Base-by-base conservation (phyloP, 2,888 invertebrate species). In the Exephanes ischioxanthus region DNA sequence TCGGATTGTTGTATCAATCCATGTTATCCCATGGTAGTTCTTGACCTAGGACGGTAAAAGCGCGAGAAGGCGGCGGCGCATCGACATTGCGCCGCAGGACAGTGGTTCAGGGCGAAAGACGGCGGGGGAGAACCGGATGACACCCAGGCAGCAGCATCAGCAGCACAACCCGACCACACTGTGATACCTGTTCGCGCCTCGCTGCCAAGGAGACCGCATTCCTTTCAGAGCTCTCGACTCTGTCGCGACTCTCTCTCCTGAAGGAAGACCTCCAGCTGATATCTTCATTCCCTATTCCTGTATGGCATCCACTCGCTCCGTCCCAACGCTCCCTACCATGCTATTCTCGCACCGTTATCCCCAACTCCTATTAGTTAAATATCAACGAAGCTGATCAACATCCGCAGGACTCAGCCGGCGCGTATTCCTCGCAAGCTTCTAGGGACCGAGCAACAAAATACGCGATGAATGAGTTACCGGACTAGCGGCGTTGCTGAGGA, bases 61-160 rank as follows among this genome's bases (percentile, higher is more conserved):
- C 11, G 26, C 16, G 61, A 68, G 37, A 68, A 84, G 73, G 51
- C 73, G 55, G 45, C 19, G 48, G n/a, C 51, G 66, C 14, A 68
- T 66, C 72, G 66, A 41, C 26, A 66, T 63, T 63, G 45, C 48
- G 45, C 55, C 66, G 19, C 70, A 63, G 75, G 66, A 19, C n/a
- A 66, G 61, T 30, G 63, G 71, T 14, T 1, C 33, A 71, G 22
- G 45, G 16, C 61, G 55, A 37, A 30, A 41, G 48, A 71, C 70
- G 41, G 58, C 80, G 78, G 77, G 76, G 66, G 85, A 86, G 81
- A 85, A 87, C 86, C 84, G 84, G 84, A 86, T 76, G 86, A 87
- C 88, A 86, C 83, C 70, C 80, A 82, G 81, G 83, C 86, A 71
- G 76, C 53, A 63, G 33, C 80, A 81, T n/a, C 73, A 22, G 53